phyloP scores from a whole-genome alignment of 2,113 vertebrate species.

The Typhlomys cinereus region DNA sequence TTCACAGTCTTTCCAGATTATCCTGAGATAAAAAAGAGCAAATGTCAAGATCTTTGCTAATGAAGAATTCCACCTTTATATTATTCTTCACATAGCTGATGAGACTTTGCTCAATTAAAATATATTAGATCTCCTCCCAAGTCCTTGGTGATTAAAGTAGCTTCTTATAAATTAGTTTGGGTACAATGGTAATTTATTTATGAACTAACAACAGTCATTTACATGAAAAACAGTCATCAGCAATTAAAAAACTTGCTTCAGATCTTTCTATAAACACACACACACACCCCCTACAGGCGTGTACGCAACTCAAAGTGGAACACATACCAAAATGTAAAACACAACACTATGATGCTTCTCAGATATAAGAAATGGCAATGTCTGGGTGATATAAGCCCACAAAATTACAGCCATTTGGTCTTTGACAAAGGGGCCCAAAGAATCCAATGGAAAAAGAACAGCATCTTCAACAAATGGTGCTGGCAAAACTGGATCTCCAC shows the following conservation, averaged over 20 bases:
- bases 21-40: constrained; percentile 29
- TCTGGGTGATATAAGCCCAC: too few species aligned
- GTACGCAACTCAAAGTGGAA: constrained; percentile 29
- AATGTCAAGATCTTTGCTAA: constrained; percentile 3
- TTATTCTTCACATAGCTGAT: neutral
- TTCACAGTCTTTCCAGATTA: constrained; percentile 20
- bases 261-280: neutral
- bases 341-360: constrained; percentile 5
- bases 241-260: too few species aligned
- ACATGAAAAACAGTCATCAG: neutral
- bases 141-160: neutral
- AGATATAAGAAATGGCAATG: neutral
- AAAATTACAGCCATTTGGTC: too few species aligned
- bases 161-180: constrained; percentile 3
- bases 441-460: too few species aligned
- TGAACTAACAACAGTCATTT: neutral
- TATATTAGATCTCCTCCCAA: neutral
- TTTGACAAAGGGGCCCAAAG: too few species aligned
- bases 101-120: neutral
- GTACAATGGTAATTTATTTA: neutral
- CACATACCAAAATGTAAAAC: neutral
- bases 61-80: constrained; percentile 12
- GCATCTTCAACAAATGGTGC: too few species aligned
- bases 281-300: too few species aligned
- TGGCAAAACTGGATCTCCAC: too few species aligned